Conservation (phyloP, 2,888 invertebrate species). For the Xestia rhomboidea region DNA sequence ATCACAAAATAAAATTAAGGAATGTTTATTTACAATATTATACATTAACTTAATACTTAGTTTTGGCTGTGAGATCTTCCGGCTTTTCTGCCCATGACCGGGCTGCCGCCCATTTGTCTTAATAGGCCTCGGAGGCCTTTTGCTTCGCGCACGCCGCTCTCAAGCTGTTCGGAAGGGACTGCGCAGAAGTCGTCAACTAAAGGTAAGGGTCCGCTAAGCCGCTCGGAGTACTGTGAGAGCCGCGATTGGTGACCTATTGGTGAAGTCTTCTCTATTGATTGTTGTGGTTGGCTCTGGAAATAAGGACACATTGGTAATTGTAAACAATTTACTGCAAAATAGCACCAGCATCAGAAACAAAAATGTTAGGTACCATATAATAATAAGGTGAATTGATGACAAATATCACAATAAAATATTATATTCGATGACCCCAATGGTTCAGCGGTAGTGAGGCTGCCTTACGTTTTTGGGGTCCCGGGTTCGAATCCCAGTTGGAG, state of each 20-base stretch:
- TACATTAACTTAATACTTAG: conserved; percentile 65
- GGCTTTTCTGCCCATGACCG: conserved; percentile 94
- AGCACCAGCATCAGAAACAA: background rate
- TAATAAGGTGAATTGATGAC: too few relatives aligned
- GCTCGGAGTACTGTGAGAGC: conserved; percentile 91
- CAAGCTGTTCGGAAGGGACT: conserved; percentile 94
- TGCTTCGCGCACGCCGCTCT: conserved; percentile 92
- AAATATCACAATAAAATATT: too few relatives aligned
- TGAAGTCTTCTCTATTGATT: conserved; percentile 83
- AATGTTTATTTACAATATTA: conserved; percentile 60
- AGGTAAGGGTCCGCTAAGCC: conserved; percentile 92
- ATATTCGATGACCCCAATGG: too few relatives aligned
- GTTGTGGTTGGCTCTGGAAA: conserved; percentile 73
- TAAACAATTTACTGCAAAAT: background rate
- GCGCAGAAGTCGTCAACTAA: conserved; percentile 98
- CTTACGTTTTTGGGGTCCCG: too few relatives aligned
- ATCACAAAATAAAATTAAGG: conserved; percentile 48
- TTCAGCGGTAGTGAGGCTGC: too few relatives aligned
- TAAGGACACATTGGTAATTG: background rate
- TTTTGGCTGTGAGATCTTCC: conserved; percentile 88
- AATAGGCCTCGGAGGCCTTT: conserved; percentile 95
- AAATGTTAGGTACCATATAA: too few relatives aligned
- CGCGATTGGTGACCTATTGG: conserved; percentile 91
- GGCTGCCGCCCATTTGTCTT: conserved; percentile 96
- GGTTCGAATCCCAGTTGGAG: too few relatives aligned